Conservation (phyloP, 2,113 vertebrate species). For the Naja naja region DNA sequence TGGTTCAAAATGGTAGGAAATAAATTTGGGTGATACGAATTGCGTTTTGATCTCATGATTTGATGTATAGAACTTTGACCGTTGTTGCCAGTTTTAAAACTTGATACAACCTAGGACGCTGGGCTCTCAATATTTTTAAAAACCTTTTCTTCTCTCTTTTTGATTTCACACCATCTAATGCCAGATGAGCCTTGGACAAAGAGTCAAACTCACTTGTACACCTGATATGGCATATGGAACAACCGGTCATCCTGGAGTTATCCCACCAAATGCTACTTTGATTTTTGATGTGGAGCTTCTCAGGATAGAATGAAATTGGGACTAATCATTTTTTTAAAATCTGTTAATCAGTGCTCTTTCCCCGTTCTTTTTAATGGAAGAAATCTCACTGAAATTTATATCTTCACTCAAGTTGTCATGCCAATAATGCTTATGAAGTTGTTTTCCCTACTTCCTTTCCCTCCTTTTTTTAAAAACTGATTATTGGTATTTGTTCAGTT, state of each 20-base stretch:
- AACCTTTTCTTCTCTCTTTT: slow-evolving; percentile 46
- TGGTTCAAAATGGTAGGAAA: neutral
- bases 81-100: neutral
- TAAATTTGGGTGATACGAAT: neutral
- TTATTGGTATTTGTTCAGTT: slow-evolving; percentile 58
- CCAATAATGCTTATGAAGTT: slow-evolving; percentile 41
- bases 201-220: slow-evolving; percentile 96
- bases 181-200: slow-evolving; percentile 97
- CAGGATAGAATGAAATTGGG: slow-evolving; percentile 85
- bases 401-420: slow-evolving; percentile 65
- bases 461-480: slow-evolving; percentile 37
- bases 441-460: slow-evolving; percentile 35
- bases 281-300: slow-evolving; percentile 98
- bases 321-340: slow-evolving; percentile 37
- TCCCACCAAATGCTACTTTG: slow-evolving; percentile 95
- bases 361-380: slow-evolving; percentile 24
- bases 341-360: slow-evolving; percentile 53
- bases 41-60: neutral
- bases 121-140: neutral
- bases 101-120: neutral
- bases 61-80: neutral
- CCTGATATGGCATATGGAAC: slow-evolving; percentile 95
- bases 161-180: slow-evolving; percentile 39
- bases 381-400: slow-evolving; percentile 60
- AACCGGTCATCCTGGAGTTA: slow-evolving; percentile 95